These are phyloP conservation scores for Penelope pileata DNA, from an alignment of 2,113 vertebrate genomes.

Conservation along the genomic window DNA sequence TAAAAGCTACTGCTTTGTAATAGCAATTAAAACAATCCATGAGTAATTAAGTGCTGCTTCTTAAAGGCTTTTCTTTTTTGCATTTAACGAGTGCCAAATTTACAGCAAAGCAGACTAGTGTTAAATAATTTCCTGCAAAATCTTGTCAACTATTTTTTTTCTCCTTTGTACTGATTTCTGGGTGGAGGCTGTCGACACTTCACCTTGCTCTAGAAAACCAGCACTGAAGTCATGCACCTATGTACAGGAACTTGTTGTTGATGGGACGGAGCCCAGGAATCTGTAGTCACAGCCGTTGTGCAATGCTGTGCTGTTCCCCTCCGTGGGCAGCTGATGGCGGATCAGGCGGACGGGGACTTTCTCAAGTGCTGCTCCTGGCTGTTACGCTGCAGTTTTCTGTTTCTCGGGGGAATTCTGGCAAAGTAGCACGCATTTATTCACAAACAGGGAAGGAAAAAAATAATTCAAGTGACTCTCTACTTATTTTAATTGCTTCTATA, in stretches of 20 bases:
- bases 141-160: background rate
- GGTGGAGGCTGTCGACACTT: background rate
- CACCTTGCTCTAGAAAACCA: background rate
- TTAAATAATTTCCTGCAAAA: background rate
- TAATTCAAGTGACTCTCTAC: background rate
- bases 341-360: background rate
- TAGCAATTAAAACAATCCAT: slow-evolving; percentile 5
- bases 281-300: background rate
- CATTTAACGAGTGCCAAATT: background rate
- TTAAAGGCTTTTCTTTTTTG: background rate
- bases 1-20: slow-evolving; percentile 6
- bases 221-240: background rate
- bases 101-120: background rate
- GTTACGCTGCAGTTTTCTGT: background rate
- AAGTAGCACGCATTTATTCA: background rate
- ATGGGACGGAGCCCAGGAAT: background rate
- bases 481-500: background rate
- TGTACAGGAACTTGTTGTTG: background rate
- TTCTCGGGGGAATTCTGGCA: background rate
- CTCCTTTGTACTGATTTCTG: background rate
- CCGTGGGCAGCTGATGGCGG: background rate
- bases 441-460: background rate
- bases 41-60: slow-evolving; percentile 12
- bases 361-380: background rate
- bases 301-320: background rate